Percentiles rank a stretch among this genome's conserved stretches.
Evolutionary conservation across 1,140 invertebrate species (phyloP).

Genomic region (Aplysia californica): DNA sequence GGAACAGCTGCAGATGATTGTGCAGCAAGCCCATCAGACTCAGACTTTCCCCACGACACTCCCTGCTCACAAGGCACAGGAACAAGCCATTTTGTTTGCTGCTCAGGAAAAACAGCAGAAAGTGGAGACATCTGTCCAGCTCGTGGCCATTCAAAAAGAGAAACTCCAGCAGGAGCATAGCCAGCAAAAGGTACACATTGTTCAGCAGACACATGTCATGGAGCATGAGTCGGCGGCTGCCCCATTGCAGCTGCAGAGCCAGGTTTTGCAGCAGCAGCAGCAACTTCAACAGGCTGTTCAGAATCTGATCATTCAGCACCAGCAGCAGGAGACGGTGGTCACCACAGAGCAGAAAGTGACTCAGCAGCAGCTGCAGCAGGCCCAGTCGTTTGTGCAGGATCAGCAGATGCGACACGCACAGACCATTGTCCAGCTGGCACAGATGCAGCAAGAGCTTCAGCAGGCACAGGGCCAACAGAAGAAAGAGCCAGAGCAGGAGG

Average conservation of each 20-base stretch:
- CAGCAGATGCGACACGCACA: background rate
- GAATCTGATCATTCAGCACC: conserved; percentile 2
- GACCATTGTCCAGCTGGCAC: background rate
- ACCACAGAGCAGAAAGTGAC: background rate
- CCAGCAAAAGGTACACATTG: background rate
- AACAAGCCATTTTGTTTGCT: background rate
- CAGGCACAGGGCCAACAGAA: conserved; percentile 2
- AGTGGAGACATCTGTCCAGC: background rate
- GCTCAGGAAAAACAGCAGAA: background rate
- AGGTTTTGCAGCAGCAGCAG: background rate
- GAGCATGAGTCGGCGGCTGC: background rate
- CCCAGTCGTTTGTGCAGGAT: background rate
- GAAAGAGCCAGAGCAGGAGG: background rate
- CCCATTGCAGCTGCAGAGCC: background rate
- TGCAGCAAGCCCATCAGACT: background rate
- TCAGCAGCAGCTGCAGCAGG: background rate
- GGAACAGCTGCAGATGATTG: background rate
- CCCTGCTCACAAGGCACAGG: background rate
- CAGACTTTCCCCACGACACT: background rate
- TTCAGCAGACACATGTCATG: background rate
- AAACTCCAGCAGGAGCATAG: background rate
- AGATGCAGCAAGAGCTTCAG: conserved; percentile 11
- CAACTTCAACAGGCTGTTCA: background rate
- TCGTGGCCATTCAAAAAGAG: background rate
- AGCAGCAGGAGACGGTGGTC: background rate